Conservation (phyloP, 2,888 invertebrate species). For the Odiellus spinosus region DNA sequence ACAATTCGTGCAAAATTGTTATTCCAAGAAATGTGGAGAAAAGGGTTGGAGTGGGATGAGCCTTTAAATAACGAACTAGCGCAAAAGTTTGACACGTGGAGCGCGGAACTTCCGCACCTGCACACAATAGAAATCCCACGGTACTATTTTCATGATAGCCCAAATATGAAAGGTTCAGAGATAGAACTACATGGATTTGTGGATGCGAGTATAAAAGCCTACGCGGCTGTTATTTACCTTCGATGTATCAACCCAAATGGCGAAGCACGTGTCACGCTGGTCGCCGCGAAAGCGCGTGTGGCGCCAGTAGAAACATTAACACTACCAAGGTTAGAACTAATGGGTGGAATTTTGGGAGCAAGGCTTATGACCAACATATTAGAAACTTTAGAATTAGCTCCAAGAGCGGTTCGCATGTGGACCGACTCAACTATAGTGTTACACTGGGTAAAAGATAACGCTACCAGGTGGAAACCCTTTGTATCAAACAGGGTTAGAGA, state of each 20-base stretch:
- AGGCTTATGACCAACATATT: not conserved
- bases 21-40: too few species aligned
- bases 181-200: not conserved
- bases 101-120: too few species aligned
- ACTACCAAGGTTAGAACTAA: slow-evolving; percentile 1
- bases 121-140: too few species aligned
- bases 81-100: too few species aligned
- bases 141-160: too few species aligned
- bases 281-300: slow-evolving; percentile 3
- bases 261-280: not conserved
- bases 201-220: slow-evolving; percentile 1
- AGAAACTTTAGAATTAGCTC: not conserved
- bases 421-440: too few species aligned
- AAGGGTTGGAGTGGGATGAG: too few species aligned
- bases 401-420: too few species aligned
- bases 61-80: too few species aligned
- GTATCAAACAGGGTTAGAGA: not conserved
- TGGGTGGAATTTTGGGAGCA: not conserved
- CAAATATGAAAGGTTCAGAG: too few species aligned
- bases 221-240: not conserved
- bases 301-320: not conserved
- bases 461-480: slow-evolving; percentile 1
- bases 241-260: not conserved
- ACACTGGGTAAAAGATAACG: not conserved
- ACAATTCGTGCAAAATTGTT: too few species aligned